Base-by-base conservation (phyloP, 2,113 vertebrate genomes). In the Nesogale talazaci region DNA sequence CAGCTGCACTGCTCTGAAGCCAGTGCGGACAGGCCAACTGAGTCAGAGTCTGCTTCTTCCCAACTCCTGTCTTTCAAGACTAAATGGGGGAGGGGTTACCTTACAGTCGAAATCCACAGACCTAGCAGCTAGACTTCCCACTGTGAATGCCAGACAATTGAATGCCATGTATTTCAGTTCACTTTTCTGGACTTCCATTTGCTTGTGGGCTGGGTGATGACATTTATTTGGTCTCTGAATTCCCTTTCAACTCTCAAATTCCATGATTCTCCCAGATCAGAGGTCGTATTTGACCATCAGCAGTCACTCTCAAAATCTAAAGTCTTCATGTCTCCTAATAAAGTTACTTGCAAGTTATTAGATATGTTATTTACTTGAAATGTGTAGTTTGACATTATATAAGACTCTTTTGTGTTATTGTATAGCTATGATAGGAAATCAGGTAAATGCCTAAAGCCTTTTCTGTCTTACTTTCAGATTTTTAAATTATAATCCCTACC, bases 231-330 rank as follows among this genome's bases (percentile, higher is more conserved):
- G 92, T 65, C 69, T 88, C 36, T 95, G 61, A 94, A 92, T 92
- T 95, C 29, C 19, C 81, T 96, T 90, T 92, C 40, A 91, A 89
- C 67, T 87, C 29, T 92, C 77, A 91, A 94, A 82, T 78, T 91
- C 40, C 63, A 0, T 84, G 63, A 89, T 88, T 91, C 69, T 92
- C 36, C 36, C 87, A 87, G 91, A 77, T 57, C 8, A 93, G 36
- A n/a, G 59, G 3, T 63, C 31, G 40, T 85, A 65, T 92, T 80
- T 94, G 38, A 6, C 31, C 69, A 86, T 29, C 78, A 79, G 27
- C 19, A 70, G 11, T 78, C 36, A 88, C 42, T 89, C 82, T 88
- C 76, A 81, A 92, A 92, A 80, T 92, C 36, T 74, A 81, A 89
- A 59, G 20, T 84, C 74, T 92, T 86, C 82, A 76, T 79, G 59